Conservation (phyloP, 2,888 invertebrate genomes). For the Tholera decimalis region DNA sequence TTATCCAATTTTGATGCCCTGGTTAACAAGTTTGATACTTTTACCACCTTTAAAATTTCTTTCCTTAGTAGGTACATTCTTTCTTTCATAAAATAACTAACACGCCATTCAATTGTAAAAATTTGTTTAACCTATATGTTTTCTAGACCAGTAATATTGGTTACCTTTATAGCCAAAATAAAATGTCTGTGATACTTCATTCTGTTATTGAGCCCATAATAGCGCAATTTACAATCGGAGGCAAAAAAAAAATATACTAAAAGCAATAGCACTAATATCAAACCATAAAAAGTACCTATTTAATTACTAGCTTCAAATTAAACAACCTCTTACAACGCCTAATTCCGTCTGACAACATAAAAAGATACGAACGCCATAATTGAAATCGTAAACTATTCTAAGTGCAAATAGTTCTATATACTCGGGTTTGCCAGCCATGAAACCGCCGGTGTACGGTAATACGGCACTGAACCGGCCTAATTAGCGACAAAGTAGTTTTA, state of each 20-base stretch:
- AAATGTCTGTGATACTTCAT: neutral
- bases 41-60: no score
- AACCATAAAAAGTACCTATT: neutral
- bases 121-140: no score
- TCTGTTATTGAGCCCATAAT: neutral
- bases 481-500: conserved; percentile 72
- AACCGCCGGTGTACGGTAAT: conserved; percentile 58
- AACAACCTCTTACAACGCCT: conserved; percentile 23
- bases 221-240: neutral
- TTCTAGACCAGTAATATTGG: no score
- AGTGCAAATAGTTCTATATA: conserved; percentile 47
- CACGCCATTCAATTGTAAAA: no score
- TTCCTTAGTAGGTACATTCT: no score
- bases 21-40: no score
- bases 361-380: conserved; percentile 51
- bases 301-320: conserved; percentile 25
- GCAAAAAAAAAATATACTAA: neutral
- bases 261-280: neutral
- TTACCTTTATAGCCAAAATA: no score
- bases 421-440: conserved; percentile 36
- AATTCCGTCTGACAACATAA: conserved; percentile 39
- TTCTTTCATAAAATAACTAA: no score
- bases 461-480: conserved; percentile 67
- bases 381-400: conserved; percentile 56
- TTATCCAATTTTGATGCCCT: no score